phyloP scores from a whole-genome alignment of 1,140 invertebrate species.

The Plectrocnemia conspersa region DNA sequence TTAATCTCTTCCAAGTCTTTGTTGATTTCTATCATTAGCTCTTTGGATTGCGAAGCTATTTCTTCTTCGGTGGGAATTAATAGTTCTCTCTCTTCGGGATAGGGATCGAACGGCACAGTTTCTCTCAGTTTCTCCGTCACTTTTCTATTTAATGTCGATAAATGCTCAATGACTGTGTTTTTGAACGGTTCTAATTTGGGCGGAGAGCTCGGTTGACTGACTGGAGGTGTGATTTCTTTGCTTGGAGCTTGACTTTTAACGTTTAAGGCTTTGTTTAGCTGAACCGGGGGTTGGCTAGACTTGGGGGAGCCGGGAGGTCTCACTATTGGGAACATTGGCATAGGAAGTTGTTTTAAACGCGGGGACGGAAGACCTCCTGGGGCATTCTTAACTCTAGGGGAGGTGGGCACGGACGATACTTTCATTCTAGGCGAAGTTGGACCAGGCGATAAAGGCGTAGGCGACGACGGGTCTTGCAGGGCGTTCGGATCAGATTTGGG shows the following conservation, averaged over 20 bases:
- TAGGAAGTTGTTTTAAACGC: constrained; percentile 54
- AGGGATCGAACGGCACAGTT: constrained; percentile 18
- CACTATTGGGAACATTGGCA: constrained; percentile 52
- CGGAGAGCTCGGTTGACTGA: constrained; percentile 49
- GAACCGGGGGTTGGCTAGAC: constrained; percentile 44
- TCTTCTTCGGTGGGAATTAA: constrained; percentile 26
- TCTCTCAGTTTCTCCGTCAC: constrained; percentile 22
- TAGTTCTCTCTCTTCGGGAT: constrained; percentile 17
- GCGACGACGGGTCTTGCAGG: constrained; percentile 52
- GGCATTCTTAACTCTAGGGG: constrained; percentile 58
- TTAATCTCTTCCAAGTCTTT: constrained; percentile 52
- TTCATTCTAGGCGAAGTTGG: constrained; percentile 57
- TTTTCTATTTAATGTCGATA: constrained; percentile 18
- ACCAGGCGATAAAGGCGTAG: constrained; percentile 54
- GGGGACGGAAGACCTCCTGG: constrained; percentile 58
- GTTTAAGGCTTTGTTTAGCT: constrained; percentile 48
- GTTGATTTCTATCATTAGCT: constrained; percentile 49
- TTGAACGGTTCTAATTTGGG: constrained; percentile 21
- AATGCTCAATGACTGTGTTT: neutral
- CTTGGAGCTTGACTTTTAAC: constrained; percentile 39
- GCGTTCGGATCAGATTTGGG: constrained; percentile 58
- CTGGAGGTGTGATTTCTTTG: constrained; percentile 37
- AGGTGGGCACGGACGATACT: constrained; percentile 66
- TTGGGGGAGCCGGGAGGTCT: constrained; percentile 56
- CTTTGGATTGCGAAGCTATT: constrained; percentile 39